Conservation (phyloP, 1,140 invertebrate species). For the Drosophila subpulchrella region DNA sequence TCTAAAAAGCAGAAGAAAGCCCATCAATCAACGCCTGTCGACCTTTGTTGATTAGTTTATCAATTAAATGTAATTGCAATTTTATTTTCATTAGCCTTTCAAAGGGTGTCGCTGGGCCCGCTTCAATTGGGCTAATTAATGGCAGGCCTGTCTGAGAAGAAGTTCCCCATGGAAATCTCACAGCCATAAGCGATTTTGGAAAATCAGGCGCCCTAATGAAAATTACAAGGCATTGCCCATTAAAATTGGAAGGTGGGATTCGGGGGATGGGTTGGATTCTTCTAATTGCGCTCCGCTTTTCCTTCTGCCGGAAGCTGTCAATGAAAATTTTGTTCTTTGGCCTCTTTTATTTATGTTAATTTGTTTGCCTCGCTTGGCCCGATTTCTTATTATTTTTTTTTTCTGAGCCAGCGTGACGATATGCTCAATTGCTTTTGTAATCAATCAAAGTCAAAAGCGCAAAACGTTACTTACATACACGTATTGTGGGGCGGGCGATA, state of each 20-base stretch:
- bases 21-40: conserved; percentile 61
- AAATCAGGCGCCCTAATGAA: conserved; percentile 21
- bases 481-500: conserved; percentile 4
- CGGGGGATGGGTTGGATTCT: conserved; percentile 12
- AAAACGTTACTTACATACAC: conserved; percentile 37
- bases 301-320: conserved; percentile 52
- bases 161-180: conserved; percentile 22
- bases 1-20: neutral
- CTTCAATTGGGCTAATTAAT: conserved; percentile 61
- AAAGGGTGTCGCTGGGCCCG: conserved; percentile 17
- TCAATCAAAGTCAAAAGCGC: conserved; percentile 71
- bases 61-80: conserved; percentile 71
- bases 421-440: conserved; percentile 78
- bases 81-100: conserved; percentile 67
- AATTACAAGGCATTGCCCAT: conserved; percentile 51
- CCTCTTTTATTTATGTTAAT: conserved; percentile 73
- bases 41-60: conserved; percentile 60
- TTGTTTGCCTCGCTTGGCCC: conserved; percentile 35
- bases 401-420: conserved; percentile 34
- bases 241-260: conserved; percentile 26
- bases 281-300: conserved; percentile 59
- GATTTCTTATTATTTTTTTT: conserved; percentile 7
- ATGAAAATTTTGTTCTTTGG: conserved; percentile 48
- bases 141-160: conserved; percentile 29
- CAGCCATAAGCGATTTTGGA: conserved; percentile 32